Evolutionary conservation across 2,113 vertebrate genomes (phyloP).

Genomic region (Lasiurus borealis): DNA sequence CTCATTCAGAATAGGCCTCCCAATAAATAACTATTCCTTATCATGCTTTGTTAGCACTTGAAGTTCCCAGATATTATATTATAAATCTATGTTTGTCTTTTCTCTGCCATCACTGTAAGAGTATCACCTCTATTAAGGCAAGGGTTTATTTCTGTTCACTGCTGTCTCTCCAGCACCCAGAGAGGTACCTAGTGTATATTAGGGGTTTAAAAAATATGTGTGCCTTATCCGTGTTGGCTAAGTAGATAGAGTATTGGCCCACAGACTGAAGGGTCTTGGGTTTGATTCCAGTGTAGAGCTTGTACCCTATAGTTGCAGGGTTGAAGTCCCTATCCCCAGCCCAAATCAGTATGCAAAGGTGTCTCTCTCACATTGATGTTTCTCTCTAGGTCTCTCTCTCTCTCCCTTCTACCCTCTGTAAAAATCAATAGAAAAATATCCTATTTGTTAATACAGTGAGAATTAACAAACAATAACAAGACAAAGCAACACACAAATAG

Average conservation of each 20-base stretch:
- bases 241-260: no score
- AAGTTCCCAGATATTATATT: neutral
- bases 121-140: neutral
- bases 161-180: neutral
- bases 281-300: no score
- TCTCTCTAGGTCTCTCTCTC: no score
- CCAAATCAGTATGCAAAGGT: no score
- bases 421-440: no score
- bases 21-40: rapidly evolving
- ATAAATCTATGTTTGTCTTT: neutral
- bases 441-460: no score
- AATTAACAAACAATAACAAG: no score
- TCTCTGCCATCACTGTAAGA: neutral
- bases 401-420: no score
- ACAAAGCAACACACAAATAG: neutral
- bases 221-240: neutral
- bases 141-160: neutral
- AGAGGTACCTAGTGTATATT: neutral
- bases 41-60: neutral
- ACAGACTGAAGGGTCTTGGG: no score
- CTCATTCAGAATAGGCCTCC: neutral
- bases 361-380: no score
- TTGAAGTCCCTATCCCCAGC: no score
- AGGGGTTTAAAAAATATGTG: neutral
- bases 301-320: no score